phyloP scores from a whole-genome alignment of 2,888 invertebrate genomes.

The Idaea aversata region DNA sequence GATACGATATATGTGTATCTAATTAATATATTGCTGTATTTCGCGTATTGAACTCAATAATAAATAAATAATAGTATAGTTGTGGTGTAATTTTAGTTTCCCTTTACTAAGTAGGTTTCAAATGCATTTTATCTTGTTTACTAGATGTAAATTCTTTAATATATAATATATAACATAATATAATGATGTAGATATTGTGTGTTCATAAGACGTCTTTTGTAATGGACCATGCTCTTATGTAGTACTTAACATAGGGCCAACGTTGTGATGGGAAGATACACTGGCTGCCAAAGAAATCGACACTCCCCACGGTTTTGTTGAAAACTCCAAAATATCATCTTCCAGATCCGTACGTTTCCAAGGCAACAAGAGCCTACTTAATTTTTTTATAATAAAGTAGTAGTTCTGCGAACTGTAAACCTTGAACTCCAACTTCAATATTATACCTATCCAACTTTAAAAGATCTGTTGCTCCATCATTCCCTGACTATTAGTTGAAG shows the following conservation, averaged over 20 bases:
- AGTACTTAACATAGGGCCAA: constrained; percentile 17
- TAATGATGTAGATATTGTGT: neutral
- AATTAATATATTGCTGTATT: neutral
- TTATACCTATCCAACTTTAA: too few relatives aligned
- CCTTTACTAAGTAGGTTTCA: neutral
- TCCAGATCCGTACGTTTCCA: too few relatives aligned
- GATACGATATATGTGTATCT: neutral
- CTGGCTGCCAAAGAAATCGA: neutral
- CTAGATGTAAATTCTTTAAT: neutral
- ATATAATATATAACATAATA: constrained; percentile 1
- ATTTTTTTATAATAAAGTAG: too few relatives aligned
- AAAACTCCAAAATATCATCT: too few relatives aligned
- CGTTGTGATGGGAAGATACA: neutral
- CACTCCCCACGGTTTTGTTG: neutral
- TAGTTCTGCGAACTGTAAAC: too few relatives aligned
- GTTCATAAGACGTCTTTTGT: constrained; percentile 2
- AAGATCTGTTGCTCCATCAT: too few relatives aligned
- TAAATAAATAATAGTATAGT: neutral
- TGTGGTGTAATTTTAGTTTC: neutral
- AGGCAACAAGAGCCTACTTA: too few relatives aligned
- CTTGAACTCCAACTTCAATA: too few relatives aligned
- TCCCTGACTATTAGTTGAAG: too few relatives aligned
- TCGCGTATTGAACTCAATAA: neutral
- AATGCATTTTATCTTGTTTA: constrained; percentile 6
- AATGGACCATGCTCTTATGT: constrained; percentile 19